Base-by-base conservation (phyloP, 2,888 invertebrate genomes). In the Nesidiocoris tenuis region DNA sequence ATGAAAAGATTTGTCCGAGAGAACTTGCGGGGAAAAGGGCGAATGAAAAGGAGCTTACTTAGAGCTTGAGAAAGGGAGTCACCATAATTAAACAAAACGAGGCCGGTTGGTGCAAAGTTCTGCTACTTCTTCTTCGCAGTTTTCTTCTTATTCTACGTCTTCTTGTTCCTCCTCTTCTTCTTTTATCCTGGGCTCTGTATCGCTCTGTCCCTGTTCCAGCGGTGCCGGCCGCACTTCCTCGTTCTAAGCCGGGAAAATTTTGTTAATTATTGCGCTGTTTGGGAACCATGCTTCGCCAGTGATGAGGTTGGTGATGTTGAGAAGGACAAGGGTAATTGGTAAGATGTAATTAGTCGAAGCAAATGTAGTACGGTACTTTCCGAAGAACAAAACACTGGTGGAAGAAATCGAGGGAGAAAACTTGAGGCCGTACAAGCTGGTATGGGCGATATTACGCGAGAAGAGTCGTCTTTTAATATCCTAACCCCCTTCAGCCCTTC, bases 191-290 rank as follows among this genome's bases (percentile, higher is more conserved):
- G n/a, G n/a, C n/a, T n/a, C 39, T 39, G 39, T 39, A 39, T 39
- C 39, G 5, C 12, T 39, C 12, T 12, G 39, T 39, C 39, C 39
- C 12, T 3, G 39, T 39, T 7, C 39, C 3, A 3, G 3, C 39
- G 39, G 39, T 39, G 5, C 39, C 3, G 12, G 12, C 12, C 39
- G 5, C 12, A 3, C 39, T 39, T 39, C 5, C 39, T 1, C 67
- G 21, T 56, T 56, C 70, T 61, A 59, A 70, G 59, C 70, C 70
- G 21, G 23, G 70, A 57, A 59, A 70, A 70, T 70, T 70, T 70
- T 23, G 70, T 70, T 70, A 70, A 70, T 70, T 70, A 70, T 70
- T 70, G 70, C 57, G 59, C 70, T 70, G 70, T 70, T 70, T 70
- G 57, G 70, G 3, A 59, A 70, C 23, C 55, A 70, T 70, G 59